Percentiles rank a stretch among this genome's conserved stretches.
These are phyloP conservation scores for Aelia acuminata DNA, from an alignment of 2,888 invertebrate genomes.

Conservation along the genomic window DNA sequence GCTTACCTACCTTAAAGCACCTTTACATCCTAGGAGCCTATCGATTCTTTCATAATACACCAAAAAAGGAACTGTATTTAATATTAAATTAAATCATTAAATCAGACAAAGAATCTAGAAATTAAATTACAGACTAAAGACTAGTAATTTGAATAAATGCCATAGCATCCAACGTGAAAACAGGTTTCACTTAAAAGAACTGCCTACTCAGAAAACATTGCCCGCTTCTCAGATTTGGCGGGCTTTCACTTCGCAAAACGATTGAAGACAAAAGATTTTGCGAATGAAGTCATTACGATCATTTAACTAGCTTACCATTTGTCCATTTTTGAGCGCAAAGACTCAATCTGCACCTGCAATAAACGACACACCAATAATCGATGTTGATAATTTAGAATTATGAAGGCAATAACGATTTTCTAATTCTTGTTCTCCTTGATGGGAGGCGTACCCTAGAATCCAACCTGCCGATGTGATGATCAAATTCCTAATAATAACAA, in stretches of 20 bases:
- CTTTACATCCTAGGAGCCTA: too few species aligned
- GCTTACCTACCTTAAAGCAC: too few species aligned
- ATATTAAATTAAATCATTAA: neutral
- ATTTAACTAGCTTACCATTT: too few species aligned
- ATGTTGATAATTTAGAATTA: too few species aligned
- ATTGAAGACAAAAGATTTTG: neutral
- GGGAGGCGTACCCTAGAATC: neutral
- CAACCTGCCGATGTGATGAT: neutral
- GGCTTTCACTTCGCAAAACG: neutral
- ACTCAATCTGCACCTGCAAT: too few species aligned
- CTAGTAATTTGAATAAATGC: neutral
- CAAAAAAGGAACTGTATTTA: too few species aligned
- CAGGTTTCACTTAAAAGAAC: neutral
- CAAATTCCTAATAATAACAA: neutral
- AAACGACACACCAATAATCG: too few species aligned
- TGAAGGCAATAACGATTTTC: too few species aligned
- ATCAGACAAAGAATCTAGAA: neutral
- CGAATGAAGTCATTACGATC: too few species aligned
- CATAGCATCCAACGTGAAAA: neutral
- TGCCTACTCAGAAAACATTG: neutral
- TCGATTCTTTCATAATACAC: too few species aligned
- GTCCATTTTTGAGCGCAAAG: too few species aligned
- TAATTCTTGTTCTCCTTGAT: too few species aligned
- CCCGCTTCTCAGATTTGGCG: neutral
- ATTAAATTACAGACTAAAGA: neutral